These are phyloP conservation scores for Cosmia pyralina DNA, from an alignment of 2,888 invertebrate species.

Conservation along the genomic window DNA sequence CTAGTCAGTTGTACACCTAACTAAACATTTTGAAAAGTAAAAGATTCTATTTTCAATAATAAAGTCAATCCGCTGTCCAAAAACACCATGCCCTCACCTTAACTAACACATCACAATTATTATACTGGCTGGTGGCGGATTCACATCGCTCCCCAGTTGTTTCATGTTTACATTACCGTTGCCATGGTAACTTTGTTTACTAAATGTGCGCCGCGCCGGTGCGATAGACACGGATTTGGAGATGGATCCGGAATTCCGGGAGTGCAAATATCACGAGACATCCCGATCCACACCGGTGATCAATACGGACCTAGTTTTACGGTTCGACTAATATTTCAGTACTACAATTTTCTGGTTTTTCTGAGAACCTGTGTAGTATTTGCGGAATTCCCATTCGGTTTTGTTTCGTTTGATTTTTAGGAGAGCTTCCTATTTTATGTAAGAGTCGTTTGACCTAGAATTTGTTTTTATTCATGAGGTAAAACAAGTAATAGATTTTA, in stretches of 20 bases:
- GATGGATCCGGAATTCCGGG: constrained; percentile 24
- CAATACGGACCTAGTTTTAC: constrained; percentile 15
- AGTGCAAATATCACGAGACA: constrained; percentile 37
- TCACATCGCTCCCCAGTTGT: constrained; percentile 59
- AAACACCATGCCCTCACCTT: constrained; percentile 15
- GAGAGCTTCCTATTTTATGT: not conserved
- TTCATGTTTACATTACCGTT: constrained; percentile 71
- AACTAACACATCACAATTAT: constrained; percentile 66
- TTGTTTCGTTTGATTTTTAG: not conserved
- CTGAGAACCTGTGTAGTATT: not conserved
- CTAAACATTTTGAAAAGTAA: too few species aligned
- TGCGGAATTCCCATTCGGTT: not conserved
- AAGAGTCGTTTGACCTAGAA: not conserved
- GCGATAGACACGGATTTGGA: constrained; percentile 40
- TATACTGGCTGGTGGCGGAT: constrained; percentile 66
- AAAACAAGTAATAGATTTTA: not conserved
- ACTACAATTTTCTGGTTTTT: constrained; percentile 13
- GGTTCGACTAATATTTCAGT: constrained; percentile 15
- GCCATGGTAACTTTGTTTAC: constrained; percentile 72
- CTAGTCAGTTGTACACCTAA: too few species aligned
- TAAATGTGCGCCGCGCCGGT: constrained; percentile 64
- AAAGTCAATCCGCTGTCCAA: constrained; percentile 22
- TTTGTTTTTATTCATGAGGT: not conserved
- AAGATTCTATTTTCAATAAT: too few species aligned
- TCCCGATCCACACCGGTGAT: constrained; percentile 18